Evolutionary conservation across 2,113 vertebrate genomes (phyloP).

Genomic region (Sinocyclocheilus anophthalmus): DNA sequence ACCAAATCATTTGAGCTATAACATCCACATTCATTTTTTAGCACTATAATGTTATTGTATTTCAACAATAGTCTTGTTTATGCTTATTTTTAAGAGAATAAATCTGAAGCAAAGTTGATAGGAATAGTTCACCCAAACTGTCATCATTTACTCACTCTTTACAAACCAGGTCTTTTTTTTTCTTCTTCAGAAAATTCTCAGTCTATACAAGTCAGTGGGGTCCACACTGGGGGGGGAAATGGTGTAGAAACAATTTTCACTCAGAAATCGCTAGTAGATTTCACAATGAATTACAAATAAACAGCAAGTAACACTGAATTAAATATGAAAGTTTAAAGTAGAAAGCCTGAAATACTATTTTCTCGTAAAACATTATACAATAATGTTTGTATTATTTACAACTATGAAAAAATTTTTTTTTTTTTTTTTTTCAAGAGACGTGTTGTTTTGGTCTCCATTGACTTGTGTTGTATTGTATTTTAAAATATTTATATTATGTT

Average conservation of each 20-base stretch:
- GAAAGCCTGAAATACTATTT: not conserved
- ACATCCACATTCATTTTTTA: too few species aligned
- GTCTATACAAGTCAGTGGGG: not conserved
- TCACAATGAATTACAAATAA: not conserved
- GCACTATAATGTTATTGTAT: too few species aligned
- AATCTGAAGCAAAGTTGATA: not conserved
- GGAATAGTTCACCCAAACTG: not conserved
- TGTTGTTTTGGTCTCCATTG: not conserved
- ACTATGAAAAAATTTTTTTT: too few species aligned
- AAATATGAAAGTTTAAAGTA: not conserved
- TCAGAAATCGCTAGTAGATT: not conserved
- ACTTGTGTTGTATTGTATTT: not conserved
- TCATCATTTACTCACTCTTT: not conserved
- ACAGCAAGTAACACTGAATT: not conserved
- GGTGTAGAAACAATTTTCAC: not conserved
- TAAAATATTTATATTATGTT: not conserved
- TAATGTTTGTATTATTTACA: too few species aligned
- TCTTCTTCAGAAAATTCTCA: not conserved
- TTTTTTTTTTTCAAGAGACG: too few species aligned
- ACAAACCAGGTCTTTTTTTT: not conserved
- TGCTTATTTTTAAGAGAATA: not conserved
- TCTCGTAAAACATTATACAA: not conserved
- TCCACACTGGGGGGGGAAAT: not conserved
- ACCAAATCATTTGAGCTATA: too few species aligned
- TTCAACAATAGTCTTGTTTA: too few species aligned